A percentile compares a stretch with the other conserved stretches of the same genome.
Evolutionary conservation across 2,888 invertebrate genomes (phyloP).

Genomic region (Melinaea marsaeus): DNA sequence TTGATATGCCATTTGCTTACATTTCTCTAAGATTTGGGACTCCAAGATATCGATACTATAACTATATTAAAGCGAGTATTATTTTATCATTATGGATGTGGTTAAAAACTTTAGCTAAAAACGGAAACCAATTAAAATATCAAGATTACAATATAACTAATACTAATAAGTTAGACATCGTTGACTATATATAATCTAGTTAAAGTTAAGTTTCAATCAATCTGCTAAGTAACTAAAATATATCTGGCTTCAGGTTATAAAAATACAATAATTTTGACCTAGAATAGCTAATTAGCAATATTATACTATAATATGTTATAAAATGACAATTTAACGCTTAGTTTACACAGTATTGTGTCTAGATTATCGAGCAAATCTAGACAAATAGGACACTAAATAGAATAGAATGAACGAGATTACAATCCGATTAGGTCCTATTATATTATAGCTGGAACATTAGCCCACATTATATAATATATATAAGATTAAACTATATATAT

Average conservation of each 20-base stretch:
- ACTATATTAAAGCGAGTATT: background rate
- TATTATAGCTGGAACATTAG: background rate
- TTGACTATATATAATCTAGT: too few species aligned
- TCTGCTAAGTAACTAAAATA: too few species aligned
- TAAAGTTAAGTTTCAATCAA: too few species aligned
- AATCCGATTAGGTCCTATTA: conserved; percentile 1
- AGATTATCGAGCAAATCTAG: conserved; percentile 4
- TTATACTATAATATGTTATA: background rate
- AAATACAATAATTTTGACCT: background rate
- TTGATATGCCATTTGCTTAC: conserved; percentile 25
- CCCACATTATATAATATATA: background rate
- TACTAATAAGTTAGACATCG: too few species aligned
- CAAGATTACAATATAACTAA: too few species aligned
- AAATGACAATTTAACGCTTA: background rate
- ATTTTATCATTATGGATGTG: background rate
- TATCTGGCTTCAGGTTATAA: background rate
- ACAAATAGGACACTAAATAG: conserved; percentile 4
- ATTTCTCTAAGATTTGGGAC: too few species aligned
- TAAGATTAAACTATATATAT: too few species aligned
- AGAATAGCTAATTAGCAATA: background rate
- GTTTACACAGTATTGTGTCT: conserved; percentile 1
- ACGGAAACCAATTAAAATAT: too few species aligned
- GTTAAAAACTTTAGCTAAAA: too few species aligned
- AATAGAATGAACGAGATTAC: conserved; percentile 4
- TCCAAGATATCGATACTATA: background rate